Evolutionary conservation across 1,140 invertebrate species (phyloP).

Genomic region (Paraescarpia echinospica): DNA sequence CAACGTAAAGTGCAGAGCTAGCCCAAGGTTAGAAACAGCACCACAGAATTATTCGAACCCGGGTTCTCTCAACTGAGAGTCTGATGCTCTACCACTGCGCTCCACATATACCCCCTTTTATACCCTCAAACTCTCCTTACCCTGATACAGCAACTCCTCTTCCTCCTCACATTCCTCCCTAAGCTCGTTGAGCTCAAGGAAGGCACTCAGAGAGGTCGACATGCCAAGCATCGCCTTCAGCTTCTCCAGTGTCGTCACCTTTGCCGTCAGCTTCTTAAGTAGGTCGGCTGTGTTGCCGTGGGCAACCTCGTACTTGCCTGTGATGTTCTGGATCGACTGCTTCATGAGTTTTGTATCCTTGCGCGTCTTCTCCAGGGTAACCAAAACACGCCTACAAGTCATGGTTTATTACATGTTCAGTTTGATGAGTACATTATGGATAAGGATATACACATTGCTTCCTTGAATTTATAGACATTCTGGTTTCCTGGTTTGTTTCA

Average conservation of each 20-base stretch:
- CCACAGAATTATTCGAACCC: neutral
- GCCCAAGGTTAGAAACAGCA: neutral
- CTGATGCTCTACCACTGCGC: too few relatives aligned
- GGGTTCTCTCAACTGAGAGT: neutral
- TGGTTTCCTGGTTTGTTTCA: too few relatives aligned
- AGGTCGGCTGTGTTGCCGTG: slow-evolving; percentile 49
- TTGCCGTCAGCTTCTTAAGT: slow-evolving; percentile 48
- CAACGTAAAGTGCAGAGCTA: neutral
- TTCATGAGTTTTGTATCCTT: slow-evolving; percentile 54
- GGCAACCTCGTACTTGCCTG: slow-evolving; percentile 49
- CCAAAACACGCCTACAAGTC: slow-evolving; percentile 34
- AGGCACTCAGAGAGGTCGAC: slow-evolving; percentile 52
- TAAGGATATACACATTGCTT: too few relatives aligned
- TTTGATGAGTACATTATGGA: too few relatives aligned
- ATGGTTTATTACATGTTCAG: neutral
- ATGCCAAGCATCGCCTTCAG: slow-evolving; percentile 53
- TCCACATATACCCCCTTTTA: slow-evolving; percentile 25
- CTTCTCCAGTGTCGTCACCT: slow-evolving; percentile 55
- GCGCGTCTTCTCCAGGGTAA: slow-evolving; percentile 53
- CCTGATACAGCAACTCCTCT: slow-evolving; percentile 53
- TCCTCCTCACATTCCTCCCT: slow-evolving; percentile 51
- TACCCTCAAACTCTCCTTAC: slow-evolving; percentile 31
- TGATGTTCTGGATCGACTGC: slow-evolving; percentile 52
- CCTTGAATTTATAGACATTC: too few relatives aligned
- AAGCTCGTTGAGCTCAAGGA: slow-evolving; percentile 55